A percentile compares a stretch with the other conserved stretches of the same genome.
Evolutionary conservation across 2,888 invertebrate species (phyloP).

Genomic region (Agrenia bidenticulata): DNA sequence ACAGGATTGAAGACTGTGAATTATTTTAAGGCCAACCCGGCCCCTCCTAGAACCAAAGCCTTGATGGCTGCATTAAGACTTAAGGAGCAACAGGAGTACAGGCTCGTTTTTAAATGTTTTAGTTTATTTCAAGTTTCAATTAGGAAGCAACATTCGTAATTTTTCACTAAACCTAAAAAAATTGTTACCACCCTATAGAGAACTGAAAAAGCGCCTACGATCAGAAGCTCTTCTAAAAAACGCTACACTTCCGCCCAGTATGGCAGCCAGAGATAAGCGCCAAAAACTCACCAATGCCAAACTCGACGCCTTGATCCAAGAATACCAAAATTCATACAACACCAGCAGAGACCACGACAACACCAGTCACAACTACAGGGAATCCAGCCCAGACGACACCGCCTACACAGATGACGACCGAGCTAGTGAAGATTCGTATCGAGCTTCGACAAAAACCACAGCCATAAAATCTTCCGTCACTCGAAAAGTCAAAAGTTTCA

Average conservation of each 20-base stretch:
- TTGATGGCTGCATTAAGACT: slow-evolving; percentile 47
- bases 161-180: no score
- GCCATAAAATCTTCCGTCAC: not conserved
- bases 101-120: slow-evolving; percentile 28
- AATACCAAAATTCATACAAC: slow-evolving; percentile 33
- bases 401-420: slow-evolving; percentile 47
- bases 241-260: slow-evolving; percentile 50
- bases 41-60: slow-evolving; percentile 50
- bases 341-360: slow-evolving; percentile 19
- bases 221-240: slow-evolving; percentile 48
- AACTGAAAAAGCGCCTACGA: slow-evolving; percentile 47
- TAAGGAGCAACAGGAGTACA: slow-evolving; percentile 52
- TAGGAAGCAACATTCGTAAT: not conserved
- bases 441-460: slow-evolving; percentile 6
- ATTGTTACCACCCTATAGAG: no score
- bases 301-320: slow-evolving; percentile 37
- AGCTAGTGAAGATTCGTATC: slow-evolving; percentile 40
- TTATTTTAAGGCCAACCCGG: slow-evolving; percentile 50
- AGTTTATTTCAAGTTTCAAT: not conserved
- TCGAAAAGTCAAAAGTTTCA: slow-evolving; percentile 30
- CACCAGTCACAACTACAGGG: slow-evolving; percentile 20
- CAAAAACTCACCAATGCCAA: slow-evolving; percentile 35
- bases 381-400: slow-evolving; percentile 33
- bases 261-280: slow-evolving; percentile 48
- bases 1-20: slow-evolving; percentile 42